Percentiles rank a stretch among this genome's conserved stretches.
Evolutionary conservation across 2,797 vertebrate genomes (phyloP).

Genomic region (Selene dorsalis): DNA sequence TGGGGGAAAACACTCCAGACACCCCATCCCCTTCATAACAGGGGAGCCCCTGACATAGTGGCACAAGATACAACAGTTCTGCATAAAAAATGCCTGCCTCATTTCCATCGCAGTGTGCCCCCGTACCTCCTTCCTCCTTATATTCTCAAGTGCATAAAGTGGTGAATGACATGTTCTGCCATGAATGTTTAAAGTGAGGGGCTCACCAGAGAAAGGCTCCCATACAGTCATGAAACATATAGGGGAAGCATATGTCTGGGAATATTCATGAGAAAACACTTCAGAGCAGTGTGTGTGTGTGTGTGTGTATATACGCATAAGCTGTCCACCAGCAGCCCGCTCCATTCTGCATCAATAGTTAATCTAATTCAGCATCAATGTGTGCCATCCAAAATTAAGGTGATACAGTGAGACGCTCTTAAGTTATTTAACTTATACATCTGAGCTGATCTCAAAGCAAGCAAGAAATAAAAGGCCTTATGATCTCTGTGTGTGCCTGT

Average conservation of each 20-base stretch:
- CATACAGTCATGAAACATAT: slow-evolving; percentile 30
- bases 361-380: slow-evolving; percentile 28
- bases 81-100: slow-evolving; percentile 45
- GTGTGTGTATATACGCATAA: neutral
- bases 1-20: slow-evolving; percentile 72
- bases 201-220: slow-evolving; percentile 1
- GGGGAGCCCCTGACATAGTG: slow-evolving; percentile 63
- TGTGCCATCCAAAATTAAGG: slow-evolving; percentile 44
- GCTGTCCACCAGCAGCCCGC: neutral
- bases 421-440: slow-evolving; percentile 28
- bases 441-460: slow-evolving; percentile 30
- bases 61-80: slow-evolving; percentile 44
- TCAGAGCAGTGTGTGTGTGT: slow-evolving; percentile 10
- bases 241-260: slow-evolving; percentile 3
- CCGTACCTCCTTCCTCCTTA: slow-evolving; percentile 22
- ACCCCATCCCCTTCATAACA: slow-evolving; percentile 62
- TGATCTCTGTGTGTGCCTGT: slow-evolving; percentile 69
- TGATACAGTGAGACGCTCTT: slow-evolving; percentile 1
- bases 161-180: slow-evolving; percentile 39
- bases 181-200: slow-evolving; percentile 57
- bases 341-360: slow-evolving; percentile 48
- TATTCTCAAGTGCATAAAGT: slow-evolving; percentile 24
- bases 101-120: slow-evolving; percentile 48
- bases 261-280: slow-evolving; percentile 46
- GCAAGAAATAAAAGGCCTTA: slow-evolving; percentile 58